Evolutionary conservation across 1,140 invertebrate genomes (phyloP).

Genomic region (Ctenoplectra terminalis): DNA sequence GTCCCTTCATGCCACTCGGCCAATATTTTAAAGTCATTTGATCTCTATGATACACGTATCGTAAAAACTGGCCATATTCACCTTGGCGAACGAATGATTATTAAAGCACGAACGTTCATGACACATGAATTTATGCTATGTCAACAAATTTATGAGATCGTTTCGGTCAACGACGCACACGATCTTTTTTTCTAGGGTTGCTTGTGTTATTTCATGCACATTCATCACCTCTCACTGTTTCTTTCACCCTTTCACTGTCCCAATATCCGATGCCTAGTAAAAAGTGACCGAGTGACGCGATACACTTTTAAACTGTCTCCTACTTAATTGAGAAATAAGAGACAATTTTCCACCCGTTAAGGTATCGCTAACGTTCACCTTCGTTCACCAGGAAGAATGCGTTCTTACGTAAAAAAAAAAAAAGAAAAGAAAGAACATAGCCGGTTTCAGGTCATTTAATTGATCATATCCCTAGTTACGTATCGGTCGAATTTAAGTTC

Average conservation of each 20-base stretch:
- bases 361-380: slow-evolving; percentile 39
- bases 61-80: slow-evolving; percentile 12
- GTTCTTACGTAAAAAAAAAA: slow-evolving; percentile 42
- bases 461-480: background rate
- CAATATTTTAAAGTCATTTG: background rate
- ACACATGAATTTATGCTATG: slow-evolving; percentile 21
- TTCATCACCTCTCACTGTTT: slow-evolving; percentile 47
- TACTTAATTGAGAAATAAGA: slow-evolving; percentile 67
- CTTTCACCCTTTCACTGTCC: slow-evolving; percentile 38
- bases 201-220: slow-evolving; percentile 33
- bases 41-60: background rate
- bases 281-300: slow-evolving; percentile 43
- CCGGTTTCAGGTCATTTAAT: slow-evolving; percentile 40
- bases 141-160: slow-evolving; percentile 39
- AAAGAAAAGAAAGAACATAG: slow-evolving; percentile 14
- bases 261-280: slow-evolving; percentile 45
- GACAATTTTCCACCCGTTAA: slow-evolving; percentile 57
- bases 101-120: background rate
- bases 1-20: background rate
- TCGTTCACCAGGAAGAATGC: slow-evolving; percentile 55
- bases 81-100: slow-evolving; percentile 11
- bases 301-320: slow-evolving; percentile 42
- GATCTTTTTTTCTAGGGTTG: slow-evolving; percentile 1
- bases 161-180: slow-evolving; percentile 21
- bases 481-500: background rate